Percentiles rank a stretch among this genome's conserved stretches.
Conservation (phyloP, 1,140 invertebrate species). For the Diabrotica undecimpunctata region DNA sequence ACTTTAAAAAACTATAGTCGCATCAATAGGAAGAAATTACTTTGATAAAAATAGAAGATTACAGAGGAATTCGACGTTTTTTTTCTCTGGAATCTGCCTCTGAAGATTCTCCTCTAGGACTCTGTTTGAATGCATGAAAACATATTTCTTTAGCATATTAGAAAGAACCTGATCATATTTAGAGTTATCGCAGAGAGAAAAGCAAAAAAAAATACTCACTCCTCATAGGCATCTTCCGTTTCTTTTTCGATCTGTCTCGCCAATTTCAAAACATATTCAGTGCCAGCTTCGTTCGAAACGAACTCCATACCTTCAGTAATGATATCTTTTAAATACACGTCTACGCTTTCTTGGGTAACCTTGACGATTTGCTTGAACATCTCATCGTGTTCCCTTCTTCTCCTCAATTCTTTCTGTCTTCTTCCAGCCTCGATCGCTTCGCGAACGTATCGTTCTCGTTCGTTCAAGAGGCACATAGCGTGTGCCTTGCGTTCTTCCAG, state of each 20-base stretch:
- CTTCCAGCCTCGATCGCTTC: slow-evolving; percentile 69
- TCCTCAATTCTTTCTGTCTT: slow-evolving; percentile 63
- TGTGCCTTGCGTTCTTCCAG: slow-evolving; percentile 70
- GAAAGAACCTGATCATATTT: too few species aligned
- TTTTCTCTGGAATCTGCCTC: too few species aligned
- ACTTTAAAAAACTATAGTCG: too few species aligned
- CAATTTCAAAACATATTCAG: slow-evolving; percentile 52
- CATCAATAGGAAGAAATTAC: too few species aligned
- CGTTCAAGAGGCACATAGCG: slow-evolving; percentile 64
- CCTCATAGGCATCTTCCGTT: slow-evolving; percentile 28
- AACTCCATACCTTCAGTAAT: slow-evolving; percentile 59
- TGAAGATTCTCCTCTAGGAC: too few species aligned
- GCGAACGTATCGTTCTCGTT: slow-evolving; percentile 61
- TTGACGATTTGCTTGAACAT: slow-evolving; percentile 62
- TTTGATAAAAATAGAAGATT: too few species aligned
- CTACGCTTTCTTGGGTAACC: slow-evolving; percentile 59
- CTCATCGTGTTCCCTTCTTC: slow-evolving; percentile 68
- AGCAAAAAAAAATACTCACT: too few species aligned
- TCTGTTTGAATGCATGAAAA: too few species aligned
- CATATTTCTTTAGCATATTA: too few species aligned
- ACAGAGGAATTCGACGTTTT: too few species aligned
- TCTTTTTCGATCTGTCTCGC: slow-evolving; percentile 60
- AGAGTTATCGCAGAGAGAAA: too few species aligned
- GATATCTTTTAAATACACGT: slow-evolving; percentile 62
- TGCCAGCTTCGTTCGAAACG: slow-evolving; percentile 54